phyloP scores from a whole-genome alignment of 2,113 vertebrate species.

The Romanogobio albipinnatus region DNA sequence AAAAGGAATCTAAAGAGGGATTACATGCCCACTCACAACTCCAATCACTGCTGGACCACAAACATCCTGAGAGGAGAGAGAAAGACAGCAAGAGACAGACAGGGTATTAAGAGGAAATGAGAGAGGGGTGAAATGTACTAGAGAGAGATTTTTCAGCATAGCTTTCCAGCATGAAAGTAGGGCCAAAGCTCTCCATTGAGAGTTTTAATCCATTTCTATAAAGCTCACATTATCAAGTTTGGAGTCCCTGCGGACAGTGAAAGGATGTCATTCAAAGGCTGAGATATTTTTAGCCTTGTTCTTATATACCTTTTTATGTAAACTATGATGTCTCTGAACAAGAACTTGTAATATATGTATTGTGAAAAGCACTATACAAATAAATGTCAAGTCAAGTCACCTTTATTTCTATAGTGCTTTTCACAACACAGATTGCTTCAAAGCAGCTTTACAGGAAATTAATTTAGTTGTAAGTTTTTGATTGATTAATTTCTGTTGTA shows the following conservation, averaged over 20 bases:
- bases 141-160: constrained; percentile 12
- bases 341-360: not conserved
- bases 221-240: not conserved
- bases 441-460: too few relatives aligned
- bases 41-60: constrained; percentile 49
- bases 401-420: too few relatives aligned
- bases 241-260: not conserved
- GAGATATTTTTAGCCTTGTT: not conserved
- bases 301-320: not conserved
- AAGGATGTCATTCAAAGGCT: not conserved
- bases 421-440: too few relatives aligned
- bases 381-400: not conserved
- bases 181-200: constrained; percentile 2
- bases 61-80: constrained; percentile 9
- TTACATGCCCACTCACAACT: constrained; percentile 12
- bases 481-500: too few relatives aligned
- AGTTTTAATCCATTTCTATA: constrained; percentile 26
- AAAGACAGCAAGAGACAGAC: not conserved
- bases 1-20: not conserved
- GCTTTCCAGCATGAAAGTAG: constrained; percentile 12
- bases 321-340: not conserved
- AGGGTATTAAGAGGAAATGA: constrained; percentile 31
- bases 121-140: not conserved
- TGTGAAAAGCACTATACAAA: too few relatives aligned
- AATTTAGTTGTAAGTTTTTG: too few relatives aligned